Conservation (phyloP, 2,888 invertebrate genomes). For the Tridacna gigas region DNA sequence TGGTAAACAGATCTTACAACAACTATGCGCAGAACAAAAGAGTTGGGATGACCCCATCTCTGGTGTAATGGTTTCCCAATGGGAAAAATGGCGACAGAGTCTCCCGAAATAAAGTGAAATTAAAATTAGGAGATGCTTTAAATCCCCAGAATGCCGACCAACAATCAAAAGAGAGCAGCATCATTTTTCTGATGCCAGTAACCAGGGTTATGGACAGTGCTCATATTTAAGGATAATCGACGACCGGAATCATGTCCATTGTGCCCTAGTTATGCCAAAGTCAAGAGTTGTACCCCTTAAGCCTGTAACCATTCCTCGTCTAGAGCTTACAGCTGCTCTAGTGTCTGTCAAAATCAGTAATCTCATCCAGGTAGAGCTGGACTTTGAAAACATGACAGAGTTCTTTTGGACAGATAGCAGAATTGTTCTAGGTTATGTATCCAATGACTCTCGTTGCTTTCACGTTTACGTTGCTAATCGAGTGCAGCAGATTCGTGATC, state of each 20-base stretch:
- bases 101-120: slow-evolving; percentile 34
- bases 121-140: slow-evolving; percentile 49
- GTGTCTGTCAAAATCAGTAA: slow-evolving; percentile 42
- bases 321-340: slow-evolving; percentile 60
- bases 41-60: slow-evolving; percentile 43
- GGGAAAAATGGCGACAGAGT: slow-evolving; percentile 48
- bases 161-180: slow-evolving; percentile 28
- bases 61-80: slow-evolving; percentile 23
- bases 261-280: slow-evolving; percentile 44
- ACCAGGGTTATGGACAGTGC: slow-evolving; percentile 44
- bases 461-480: slow-evolving; percentile 70
- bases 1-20: slow-evolving; percentile 60
- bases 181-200: slow-evolving; percentile 56
- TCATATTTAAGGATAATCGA: slow-evolving; percentile 32
- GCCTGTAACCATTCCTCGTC: slow-evolving; percentile 56
- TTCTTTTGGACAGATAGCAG: slow-evolving; percentile 65
- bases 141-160: not conserved
- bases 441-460: slow-evolving; percentile 63
- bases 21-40: too few species aligned
- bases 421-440: slow-evolving; percentile 65
- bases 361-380: slow-evolving; percentile 48
- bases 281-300: slow-evolving; percentile 24
- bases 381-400: slow-evolving; percentile 28
- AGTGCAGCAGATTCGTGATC: too few species aligned
- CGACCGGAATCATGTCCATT: slow-evolving; percentile 16